These are phyloP conservation scores for Sebastes matsubarae DNA, from an alignment of 2,797 vertebrate species.

Conservation along the genomic window DNA sequence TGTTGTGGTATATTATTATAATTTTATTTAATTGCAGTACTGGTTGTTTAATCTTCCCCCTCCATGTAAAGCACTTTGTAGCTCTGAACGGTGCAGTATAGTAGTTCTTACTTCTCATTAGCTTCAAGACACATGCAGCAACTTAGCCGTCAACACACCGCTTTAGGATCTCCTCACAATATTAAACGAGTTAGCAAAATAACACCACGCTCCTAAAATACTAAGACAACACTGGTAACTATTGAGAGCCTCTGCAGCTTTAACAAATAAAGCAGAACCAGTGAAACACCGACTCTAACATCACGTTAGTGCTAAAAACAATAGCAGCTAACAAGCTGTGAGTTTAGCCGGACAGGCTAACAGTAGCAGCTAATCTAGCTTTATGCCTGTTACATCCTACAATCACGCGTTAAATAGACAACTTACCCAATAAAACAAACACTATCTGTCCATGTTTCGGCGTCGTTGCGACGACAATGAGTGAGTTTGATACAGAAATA, in stretches of 20 bases:
- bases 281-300: background rate
- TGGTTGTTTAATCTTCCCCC: background rate
- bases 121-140: background rate
- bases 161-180: background rate
- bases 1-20: background rate
- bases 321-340: slow-evolving; percentile 52
- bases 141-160: background rate
- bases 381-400: background rate
- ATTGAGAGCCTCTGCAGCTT: rapidly evolving
- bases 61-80: rapidly evolving
- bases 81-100: background rate
- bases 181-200: background rate
- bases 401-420: background rate
- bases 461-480: background rate
- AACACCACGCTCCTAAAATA: background rate
- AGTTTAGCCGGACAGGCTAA: slow-evolving; percentile 56
- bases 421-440: slow-evolving; percentile 57
- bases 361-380: slow-evolving; percentile 40
- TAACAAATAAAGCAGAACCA: background rate
- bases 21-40: background rate
- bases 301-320: slow-evolving; percentile 73
- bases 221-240: rapidly evolving
- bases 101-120: background rate
- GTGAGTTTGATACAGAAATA: background rate
- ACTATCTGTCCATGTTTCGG: slow-evolving; percentile 74